A percentile compares a stretch with the other conserved stretches of the same genome.
These are phyloP conservation scores for Plecotus auritus DNA, from an alignment of 2,113 vertebrate genomes.

Conservation along the genomic window DNA sequence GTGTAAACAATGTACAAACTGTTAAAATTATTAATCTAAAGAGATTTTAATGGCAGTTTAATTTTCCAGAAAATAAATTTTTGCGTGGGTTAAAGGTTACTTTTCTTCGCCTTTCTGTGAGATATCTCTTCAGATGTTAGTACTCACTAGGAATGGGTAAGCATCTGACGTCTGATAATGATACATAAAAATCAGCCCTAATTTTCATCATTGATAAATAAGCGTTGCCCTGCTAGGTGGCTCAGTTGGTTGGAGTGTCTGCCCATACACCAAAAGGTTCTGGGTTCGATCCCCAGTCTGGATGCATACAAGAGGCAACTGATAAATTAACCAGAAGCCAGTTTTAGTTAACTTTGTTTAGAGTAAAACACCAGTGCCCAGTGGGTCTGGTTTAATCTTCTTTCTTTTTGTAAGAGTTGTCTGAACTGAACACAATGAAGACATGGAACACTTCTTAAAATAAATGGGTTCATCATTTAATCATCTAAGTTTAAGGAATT, in stretches of 20 bases:
- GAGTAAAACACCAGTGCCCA: constrained; percentile 7
- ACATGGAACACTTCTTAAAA: constrained; percentile 6
- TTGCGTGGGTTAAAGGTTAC: constrained; percentile 64
- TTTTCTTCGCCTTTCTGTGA: constrained; percentile 28
- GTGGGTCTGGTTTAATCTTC: background rate
- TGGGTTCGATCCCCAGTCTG: background rate
- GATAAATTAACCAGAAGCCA: background rate
- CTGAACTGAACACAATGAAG: constrained; percentile 29
- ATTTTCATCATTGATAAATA: constrained; percentile 58
- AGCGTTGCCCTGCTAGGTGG: background rate
- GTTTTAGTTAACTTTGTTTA: constrained; percentile 39
- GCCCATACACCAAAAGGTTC: background rate
- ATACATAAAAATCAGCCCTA: constrained; percentile 69
- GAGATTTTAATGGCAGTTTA: constrained; percentile 70
- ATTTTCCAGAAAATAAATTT: constrained; percentile 74
- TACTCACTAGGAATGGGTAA: constrained; percentile 47
- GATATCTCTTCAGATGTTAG: constrained; percentile 57
- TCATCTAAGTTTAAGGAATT: constrained; percentile 7
- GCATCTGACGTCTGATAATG: constrained; percentile 57
- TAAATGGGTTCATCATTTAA: background rate
- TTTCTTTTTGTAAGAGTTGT: constrained; percentile 12
- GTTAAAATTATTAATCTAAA: constrained; percentile 79
- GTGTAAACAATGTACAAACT: constrained; percentile 80
- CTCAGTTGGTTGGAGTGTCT: background rate
- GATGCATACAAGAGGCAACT: background rate